These are phyloP conservation scores for Poecilobothrus nobilitatus DNA, from an alignment of 2,888 invertebrate species.

Conservation along the genomic window DNA sequence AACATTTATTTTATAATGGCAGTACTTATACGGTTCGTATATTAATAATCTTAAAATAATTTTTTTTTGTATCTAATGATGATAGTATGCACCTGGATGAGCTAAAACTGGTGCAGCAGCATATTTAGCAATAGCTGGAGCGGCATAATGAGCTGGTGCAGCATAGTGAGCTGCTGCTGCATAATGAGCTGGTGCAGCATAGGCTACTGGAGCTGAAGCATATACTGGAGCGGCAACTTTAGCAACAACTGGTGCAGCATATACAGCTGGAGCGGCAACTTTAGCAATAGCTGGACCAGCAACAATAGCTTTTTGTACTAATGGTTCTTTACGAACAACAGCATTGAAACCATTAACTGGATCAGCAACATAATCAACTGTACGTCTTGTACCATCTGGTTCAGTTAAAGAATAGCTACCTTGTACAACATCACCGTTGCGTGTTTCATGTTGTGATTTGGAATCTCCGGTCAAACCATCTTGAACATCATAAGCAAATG, in stretches of 20 bases:
- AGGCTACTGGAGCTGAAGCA: constrained; percentile 13
- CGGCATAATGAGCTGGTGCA: constrained; percentile 23
- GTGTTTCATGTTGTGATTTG: constrained; percentile 49
- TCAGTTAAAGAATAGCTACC: constrained; percentile 47
- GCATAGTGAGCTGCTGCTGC: too few species aligned
- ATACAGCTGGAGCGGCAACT: constrained; percentile 14
- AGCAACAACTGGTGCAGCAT: constrained; percentile 18
- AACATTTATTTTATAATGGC: not conserved
- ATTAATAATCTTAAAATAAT: not conserved
- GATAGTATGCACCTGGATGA: not conserved
- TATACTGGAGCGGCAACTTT: constrained; percentile 23
- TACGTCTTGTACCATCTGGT: constrained; percentile 55
- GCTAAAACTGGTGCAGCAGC: constrained; percentile 17
- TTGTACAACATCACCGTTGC: constrained; percentile 50
- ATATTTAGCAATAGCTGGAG: constrained; percentile 8
- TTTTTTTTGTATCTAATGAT: not conserved
- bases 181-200: constrained; percentile 19
- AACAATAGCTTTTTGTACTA: constrained; percentile 34
- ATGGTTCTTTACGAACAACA: constrained; percentile 40
- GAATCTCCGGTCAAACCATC: constrained; percentile 40
- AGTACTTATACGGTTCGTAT: not conserved
- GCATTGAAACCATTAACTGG: constrained; percentile 45
- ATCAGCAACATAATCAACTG: constrained; percentile 52
- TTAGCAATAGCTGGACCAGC: constrained; percentile 12
- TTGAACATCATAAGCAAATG: constrained; percentile 39